A percentile compares a stretch with the other conserved stretches of the same genome.
Conservation (phyloP, 2,797 vertebrate species). For the Anabas testudineus region DNA sequence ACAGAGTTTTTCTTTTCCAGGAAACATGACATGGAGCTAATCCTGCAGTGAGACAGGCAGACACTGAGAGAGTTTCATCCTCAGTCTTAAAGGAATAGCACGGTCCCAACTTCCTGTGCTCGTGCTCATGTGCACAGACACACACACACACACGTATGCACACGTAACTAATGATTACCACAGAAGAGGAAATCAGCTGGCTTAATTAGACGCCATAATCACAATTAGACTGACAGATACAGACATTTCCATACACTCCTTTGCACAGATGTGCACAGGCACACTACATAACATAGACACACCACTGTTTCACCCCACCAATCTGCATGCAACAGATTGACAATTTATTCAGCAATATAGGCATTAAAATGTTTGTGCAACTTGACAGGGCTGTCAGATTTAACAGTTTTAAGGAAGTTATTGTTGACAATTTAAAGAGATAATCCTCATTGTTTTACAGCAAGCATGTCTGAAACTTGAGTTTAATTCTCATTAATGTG, state of each 20-base stretch:
- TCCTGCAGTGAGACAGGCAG: conserved; percentile 35
- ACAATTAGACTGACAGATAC: conserved; percentile 45
- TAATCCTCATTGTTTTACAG: neutral
- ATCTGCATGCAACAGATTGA: conserved; percentile 26
- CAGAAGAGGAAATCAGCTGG: conserved; percentile 52
- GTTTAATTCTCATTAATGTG: neutral
- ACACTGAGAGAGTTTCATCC: conserved; percentile 24
- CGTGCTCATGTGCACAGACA: conserved; percentile 8
- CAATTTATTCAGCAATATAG: conserved; percentile 25
- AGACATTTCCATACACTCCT: conserved; percentile 17
- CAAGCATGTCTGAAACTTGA: neutral
- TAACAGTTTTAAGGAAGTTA: conserved; percentile 8
- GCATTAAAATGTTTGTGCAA: conserved; percentile 22
- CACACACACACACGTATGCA: neutral
- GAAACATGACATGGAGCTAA: conserved; percentile 43
- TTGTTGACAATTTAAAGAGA: neutral
- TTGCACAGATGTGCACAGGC: conserved; percentile 3
- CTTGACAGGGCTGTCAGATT: conserved; percentile 23
- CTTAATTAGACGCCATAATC: conserved; percentile 63
- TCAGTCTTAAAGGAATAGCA: conserved; percentile 15
- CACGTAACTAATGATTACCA: conserved; percentile 25
- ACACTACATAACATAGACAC: conserved; percentile 1
- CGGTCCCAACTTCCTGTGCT: conserved; percentile 18
- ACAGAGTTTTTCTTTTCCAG: conserved; percentile 32
- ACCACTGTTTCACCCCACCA: conserved; percentile 2